Evolutionary conservation across 2,888 invertebrate species (phyloP), one percentile per base, ranked within the genome.

Genomic region (Lasioglossum vierecki): DNA sequence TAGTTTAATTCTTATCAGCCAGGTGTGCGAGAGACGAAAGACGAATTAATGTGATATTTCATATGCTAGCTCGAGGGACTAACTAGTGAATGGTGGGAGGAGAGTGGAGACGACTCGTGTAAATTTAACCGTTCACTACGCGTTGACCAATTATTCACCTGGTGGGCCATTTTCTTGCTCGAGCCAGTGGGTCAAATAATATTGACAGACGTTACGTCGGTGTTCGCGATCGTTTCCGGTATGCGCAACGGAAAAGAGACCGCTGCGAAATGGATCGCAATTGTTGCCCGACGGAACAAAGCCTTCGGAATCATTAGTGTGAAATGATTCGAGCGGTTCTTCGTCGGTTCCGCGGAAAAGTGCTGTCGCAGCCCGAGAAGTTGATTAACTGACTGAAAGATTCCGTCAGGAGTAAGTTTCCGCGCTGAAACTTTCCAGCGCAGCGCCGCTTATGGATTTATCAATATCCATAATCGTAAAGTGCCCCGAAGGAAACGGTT

Each of bases 401-500:
- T 63, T 63, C 63, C 63, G 63, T 30, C 30, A 6, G 15, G 15
- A 63, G 63, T 63, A 30, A 63, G 30, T 63, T 30, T 63, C 30
- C 30, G 30, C 15, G 26, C 15, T 30, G 15, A 15, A 63, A 63
- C 63, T 63, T 63, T 63, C 30, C 63, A 15, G 15, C 63, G 63
- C 63, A 6, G 15, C 30, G 1, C 30, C 63, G 30, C 63, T 63
- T 30, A 63, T 63, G 30, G 63, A 63, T 63, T 63, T 63, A 63
- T 63, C 30, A 63, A 63, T 63, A 63, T 63, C 63, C 63, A 63
- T 63, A 63, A 63, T 63, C 63, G 63, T 63, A 63, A 63, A 63
- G 30, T 63, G 30, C 63, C 15, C 5, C 13, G 6, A 30, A 39
- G 18, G 49, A 57, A 39, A 39, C n/a, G 49, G n/a, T 46, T 39